Evolutionary conservation across 1,140 invertebrate genomes (phyloP).

Genomic region (Phymastichus coffea): DNA sequence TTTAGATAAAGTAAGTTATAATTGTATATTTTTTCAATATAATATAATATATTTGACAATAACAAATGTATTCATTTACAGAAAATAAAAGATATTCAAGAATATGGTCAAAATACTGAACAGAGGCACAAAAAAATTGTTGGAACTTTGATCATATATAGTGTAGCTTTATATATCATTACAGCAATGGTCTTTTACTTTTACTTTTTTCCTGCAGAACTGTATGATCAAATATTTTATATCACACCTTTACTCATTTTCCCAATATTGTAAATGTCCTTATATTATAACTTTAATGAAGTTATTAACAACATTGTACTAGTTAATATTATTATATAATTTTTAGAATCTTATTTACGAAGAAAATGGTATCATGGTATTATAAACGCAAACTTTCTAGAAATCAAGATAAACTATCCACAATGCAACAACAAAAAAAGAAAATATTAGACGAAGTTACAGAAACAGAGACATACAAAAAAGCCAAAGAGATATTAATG

Average conservation of each 20-base stretch:
- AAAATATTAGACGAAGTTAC: slow-evolving; percentile 93
- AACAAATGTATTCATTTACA: slow-evolving; percentile 47
- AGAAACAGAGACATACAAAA: slow-evolving; percentile 97
- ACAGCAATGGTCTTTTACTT: slow-evolving; percentile 76
- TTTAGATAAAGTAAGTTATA: slow-evolving; percentile 63
- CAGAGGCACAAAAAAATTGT: slow-evolving; percentile 77
- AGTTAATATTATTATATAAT: slow-evolving; percentile 31
- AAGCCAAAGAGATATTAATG: slow-evolving; percentile 88
- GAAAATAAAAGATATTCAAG: slow-evolving; percentile 79
- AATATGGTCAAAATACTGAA: slow-evolving; percentile 76
- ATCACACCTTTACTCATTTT: slow-evolving; percentile 73
- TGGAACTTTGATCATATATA: slow-evolving; percentile 76
- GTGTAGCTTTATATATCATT: slow-evolving; percentile 76
- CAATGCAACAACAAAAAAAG: slow-evolving; percentile 79
- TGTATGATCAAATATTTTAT: slow-evolving; percentile 70
- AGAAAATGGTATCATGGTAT: slow-evolving; percentile 81
- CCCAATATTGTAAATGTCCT: slow-evolving; percentile 74
- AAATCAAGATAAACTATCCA: slow-evolving; percentile 75
- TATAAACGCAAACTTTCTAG: slow-evolving; percentile 79
- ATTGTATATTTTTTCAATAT: slow-evolving; percentile 20
- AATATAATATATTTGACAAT: slow-evolving; percentile 15
- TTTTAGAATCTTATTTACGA: slow-evolving; percentile 77
- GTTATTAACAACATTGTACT: slow-evolving; percentile 13
- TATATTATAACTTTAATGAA: slow-evolving; percentile 8
- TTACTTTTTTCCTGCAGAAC: slow-evolving; percentile 70